Evolutionary conservation across 2,888 invertebrate species (phyloP).

Genomic region (Resseliella maxima): DNA sequence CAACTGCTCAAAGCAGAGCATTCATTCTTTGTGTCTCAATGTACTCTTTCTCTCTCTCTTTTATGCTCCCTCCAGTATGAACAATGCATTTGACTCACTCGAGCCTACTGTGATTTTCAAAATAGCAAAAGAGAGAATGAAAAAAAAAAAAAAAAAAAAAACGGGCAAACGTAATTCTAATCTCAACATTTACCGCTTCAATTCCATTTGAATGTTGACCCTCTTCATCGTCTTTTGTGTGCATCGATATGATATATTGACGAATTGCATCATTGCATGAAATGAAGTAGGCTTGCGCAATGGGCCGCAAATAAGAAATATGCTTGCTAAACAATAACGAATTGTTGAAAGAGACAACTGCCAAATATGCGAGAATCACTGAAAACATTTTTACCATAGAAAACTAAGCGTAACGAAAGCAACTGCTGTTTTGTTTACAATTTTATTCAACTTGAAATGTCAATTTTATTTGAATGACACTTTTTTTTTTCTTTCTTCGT

Average conservation of each 20-base stretch:
- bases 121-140: too few relatives aligned
- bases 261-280: constrained; percentile 13
- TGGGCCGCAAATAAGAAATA: background rate
- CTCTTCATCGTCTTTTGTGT: background rate
- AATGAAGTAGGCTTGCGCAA: background rate
- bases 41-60: background rate
- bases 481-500: background rate
- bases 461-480: constrained; percentile 54
- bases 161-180: constrained; percentile 1
- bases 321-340: too few relatives aligned
- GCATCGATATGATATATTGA: background rate
- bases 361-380: background rate
- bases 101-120: background rate
- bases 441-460: constrained; percentile 51
- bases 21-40: too few relatives aligned
- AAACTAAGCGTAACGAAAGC: background rate
- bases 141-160: background rate
- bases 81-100: background rate
- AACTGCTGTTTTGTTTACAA: constrained; percentile 53
- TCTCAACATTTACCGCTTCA: constrained; percentile 32
- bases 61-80: background rate
- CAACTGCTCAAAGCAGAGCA: background rate
- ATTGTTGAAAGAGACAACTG: constrained; percentile 14
- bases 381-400: background rate
- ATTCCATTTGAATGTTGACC: constrained; percentile 55